These are phyloP conservation scores for Mamestra brassicae DNA, from an alignment of 2,888 invertebrate genomes.

Conservation along the genomic window DNA sequence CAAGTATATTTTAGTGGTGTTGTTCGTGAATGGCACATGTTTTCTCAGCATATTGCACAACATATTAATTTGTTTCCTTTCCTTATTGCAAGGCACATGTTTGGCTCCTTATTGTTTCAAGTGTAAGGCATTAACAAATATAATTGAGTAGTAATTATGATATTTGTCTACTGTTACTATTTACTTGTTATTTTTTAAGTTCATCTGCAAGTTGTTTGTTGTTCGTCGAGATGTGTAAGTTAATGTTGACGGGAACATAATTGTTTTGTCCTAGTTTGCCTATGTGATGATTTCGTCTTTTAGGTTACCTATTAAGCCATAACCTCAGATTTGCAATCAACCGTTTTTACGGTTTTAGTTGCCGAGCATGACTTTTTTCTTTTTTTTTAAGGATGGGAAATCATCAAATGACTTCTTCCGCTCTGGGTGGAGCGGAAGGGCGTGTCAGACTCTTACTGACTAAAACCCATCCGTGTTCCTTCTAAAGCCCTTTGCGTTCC, in stretches of 20 bases:
- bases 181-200: slow-evolving; percentile 15
- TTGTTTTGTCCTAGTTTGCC: not conserved
- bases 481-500: no score
- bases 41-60: slow-evolving; percentile 54
- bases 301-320: not conserved
- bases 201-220: slow-evolving; percentile 24
- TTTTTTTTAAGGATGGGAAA: no score
- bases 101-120: slow-evolving; percentile 41
- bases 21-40: slow-evolving; percentile 58
- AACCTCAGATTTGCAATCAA: not conserved
- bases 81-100: slow-evolving; percentile 46
- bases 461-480: no score
- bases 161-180: slow-evolving; percentile 21
- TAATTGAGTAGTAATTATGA: slow-evolving; percentile 27
- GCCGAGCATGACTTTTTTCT: no score
- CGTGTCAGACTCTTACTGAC: no score
- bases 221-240: slow-evolving; percentile 8
- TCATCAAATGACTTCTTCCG: no score
- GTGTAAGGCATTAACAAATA: slow-evolving; percentile 9
- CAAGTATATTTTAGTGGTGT: slow-evolving; percentile 53
- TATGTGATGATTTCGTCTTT: not conserved
- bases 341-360: not conserved
- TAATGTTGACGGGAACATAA: not conserved
- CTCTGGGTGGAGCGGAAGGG: no score
- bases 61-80: slow-evolving; percentile 52